Evolutionary conservation across 2,888 invertebrate species (phyloP).

Genomic region (Plebejus argus): DNA sequence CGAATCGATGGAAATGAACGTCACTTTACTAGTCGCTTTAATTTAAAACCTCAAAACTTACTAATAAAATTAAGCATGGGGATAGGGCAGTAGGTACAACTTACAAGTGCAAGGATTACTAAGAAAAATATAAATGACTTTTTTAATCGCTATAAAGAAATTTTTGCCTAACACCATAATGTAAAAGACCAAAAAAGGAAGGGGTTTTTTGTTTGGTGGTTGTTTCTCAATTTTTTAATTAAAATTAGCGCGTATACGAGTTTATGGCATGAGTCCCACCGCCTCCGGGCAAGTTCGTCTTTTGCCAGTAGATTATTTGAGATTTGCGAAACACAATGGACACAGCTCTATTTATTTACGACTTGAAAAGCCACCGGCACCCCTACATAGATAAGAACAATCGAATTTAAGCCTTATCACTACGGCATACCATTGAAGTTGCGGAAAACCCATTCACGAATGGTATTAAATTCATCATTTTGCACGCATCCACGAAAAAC

Average conservation of each 20-base stretch:
- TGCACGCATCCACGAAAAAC: slow-evolving; percentile 19
- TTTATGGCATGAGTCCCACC: not conserved
- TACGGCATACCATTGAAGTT: slow-evolving; percentile 41
- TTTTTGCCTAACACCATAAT: too few relatives aligned
- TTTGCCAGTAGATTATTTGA: slow-evolving; percentile 12
- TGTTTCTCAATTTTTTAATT: not conserved
- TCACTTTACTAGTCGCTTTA: not conserved
- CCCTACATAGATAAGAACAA: slow-evolving; percentile 54
- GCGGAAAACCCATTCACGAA: slow-evolving; percentile 36
- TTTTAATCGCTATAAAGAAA: too few relatives aligned
- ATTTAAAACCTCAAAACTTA: too few relatives aligned
- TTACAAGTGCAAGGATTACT: too few relatives aligned
- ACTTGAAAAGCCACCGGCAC: slow-evolving; percentile 58
- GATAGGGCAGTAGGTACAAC: too few relatives aligned
- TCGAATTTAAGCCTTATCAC: slow-evolving; percentile 47
- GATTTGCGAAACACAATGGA: slow-evolving; percentile 51
- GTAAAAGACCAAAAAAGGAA: too few relatives aligned
- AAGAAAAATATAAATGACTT: too few relatives aligned
- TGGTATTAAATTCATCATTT: slow-evolving; percentile 51
- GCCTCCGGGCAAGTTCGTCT: not conserved
- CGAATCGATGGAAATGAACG: not conserved
- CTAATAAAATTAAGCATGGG: too few relatives aligned
- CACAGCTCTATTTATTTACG: slow-evolving; percentile 53
- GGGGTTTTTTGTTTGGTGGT: too few relatives aligned
- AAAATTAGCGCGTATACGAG: not conserved